Percentiles rank a stretch among this genome's conserved stretches.
Evolutionary conservation across 2,113 vertebrate species (phyloP).

Genomic region (Alectura lathami): DNA sequence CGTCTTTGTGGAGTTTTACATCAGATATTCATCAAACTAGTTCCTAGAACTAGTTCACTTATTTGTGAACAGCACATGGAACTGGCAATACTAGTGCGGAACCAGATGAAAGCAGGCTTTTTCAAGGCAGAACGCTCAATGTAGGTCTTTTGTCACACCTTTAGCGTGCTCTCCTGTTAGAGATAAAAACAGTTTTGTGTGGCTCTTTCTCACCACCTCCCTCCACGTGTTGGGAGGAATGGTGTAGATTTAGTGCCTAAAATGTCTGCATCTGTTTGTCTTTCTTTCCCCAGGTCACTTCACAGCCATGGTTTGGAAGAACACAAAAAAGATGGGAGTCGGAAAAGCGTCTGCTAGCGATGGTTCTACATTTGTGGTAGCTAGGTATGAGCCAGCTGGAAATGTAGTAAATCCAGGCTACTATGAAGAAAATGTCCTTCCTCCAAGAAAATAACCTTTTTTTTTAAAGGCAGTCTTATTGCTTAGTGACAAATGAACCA

Average conservation of each 20-base stretch:
- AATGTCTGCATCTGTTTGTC: neutral
- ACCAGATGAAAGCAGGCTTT: neutral
- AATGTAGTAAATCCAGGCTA: constrained; percentile 95
- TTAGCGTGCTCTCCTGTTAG: neutral
- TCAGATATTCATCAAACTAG: neutral
- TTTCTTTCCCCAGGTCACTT: constrained; percentile 87
- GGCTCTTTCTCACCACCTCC: neutral
- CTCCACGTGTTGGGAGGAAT: neutral
- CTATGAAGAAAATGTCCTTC: constrained; percentile 94
- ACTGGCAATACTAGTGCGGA: neutral
- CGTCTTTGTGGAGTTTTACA: neutral
- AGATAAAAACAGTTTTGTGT: neutral
- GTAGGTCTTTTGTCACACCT: neutral
- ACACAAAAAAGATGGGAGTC: constrained; percentile 89
- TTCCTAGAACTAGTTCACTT: neutral
- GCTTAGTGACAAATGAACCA: neutral
- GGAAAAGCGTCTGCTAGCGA: constrained; percentile 91
- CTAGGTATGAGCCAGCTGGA: constrained; percentile 93
- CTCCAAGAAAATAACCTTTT: constrained; percentile 78
- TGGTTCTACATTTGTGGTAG: constrained; percentile 95
- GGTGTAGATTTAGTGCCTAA: neutral
- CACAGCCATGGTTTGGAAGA: constrained; percentile 98
- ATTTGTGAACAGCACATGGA: neutral
- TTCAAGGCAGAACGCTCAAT: neutral
- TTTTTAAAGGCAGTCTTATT: neutral